Evolutionary conservation across 1,140 invertebrate genomes (phyloP).

Genomic region (Megathymus violae): DNA sequence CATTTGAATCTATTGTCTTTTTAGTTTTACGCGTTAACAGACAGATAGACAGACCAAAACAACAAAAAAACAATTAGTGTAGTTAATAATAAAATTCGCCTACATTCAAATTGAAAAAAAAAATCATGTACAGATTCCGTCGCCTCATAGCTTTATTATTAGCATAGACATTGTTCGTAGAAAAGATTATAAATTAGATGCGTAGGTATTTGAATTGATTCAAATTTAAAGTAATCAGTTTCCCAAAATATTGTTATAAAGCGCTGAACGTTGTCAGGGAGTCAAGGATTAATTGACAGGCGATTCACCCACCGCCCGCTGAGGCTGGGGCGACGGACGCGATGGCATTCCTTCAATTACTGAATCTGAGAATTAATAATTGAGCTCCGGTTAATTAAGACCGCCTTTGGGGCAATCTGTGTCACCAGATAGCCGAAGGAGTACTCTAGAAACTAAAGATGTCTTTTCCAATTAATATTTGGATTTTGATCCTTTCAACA

Average conservation of each 20-base stretch:
- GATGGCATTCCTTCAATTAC: conserved; percentile 38
- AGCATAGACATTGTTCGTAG: no score
- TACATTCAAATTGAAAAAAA: no score
- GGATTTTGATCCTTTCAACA: conserved; percentile 18
- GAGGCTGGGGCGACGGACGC: conserved; percentile 10
- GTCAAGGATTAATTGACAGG: conserved; percentile 24
- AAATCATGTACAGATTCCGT: no score
- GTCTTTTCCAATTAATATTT: conserved; percentile 29
- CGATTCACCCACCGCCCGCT: neutral
- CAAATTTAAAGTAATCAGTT: neutral
- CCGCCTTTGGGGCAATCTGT: conserved; percentile 38
- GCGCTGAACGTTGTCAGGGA: conserved; percentile 1
- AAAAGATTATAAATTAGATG: no score
- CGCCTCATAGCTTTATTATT: no score
- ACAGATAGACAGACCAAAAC: no score
- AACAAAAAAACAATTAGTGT: no score
- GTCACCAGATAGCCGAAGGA: conserved; percentile 39
- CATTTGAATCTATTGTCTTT: no score
- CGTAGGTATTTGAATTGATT: no score
- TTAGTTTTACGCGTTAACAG: no score
- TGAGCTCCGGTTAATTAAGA: conserved; percentile 45
- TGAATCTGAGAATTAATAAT: conserved; percentile 48
- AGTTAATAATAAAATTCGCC: no score
- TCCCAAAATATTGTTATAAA: neutral
- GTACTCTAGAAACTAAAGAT: conserved; percentile 28